A percentile compares a stretch with the other conserved stretches of the same genome.
Evolutionary conservation across 2,888 invertebrate genomes (phyloP).

Genomic region (Meiosimyza decipiens): DNA sequence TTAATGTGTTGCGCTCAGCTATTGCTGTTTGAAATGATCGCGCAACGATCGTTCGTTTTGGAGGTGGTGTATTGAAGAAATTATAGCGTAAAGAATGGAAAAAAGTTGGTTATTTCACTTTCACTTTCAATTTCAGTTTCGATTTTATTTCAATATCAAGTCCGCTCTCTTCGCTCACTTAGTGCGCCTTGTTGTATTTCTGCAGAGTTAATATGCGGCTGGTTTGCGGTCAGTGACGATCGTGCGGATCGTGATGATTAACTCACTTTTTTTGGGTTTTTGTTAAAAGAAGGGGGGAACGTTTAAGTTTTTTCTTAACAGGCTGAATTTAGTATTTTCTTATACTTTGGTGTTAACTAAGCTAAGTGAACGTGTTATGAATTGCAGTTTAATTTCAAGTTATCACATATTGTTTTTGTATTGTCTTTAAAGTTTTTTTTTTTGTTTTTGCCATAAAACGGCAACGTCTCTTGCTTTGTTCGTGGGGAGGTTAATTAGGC

Average conservation of each 20-base stretch:
- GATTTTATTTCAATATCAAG: conserved; percentile 34
- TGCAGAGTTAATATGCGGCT: no score
- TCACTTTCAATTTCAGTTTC: conserved; percentile 51
- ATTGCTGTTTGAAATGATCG: conserved; percentile 13
- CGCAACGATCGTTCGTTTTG: not conserved
- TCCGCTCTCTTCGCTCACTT: conserved; percentile 22
- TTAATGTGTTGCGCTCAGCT: not conserved
- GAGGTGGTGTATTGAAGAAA: not conserved
- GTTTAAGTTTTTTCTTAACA: no score
- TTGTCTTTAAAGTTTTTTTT: not conserved
- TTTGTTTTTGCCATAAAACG: not conserved
- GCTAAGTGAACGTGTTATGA: conserved; percentile 48
- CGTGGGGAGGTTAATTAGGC: conserved; percentile 11
- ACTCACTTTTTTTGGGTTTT: no score
- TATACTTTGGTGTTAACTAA: conserved; percentile 38
- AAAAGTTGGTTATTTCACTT: conserved; percentile 52
- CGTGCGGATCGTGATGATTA: no score
- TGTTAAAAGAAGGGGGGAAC: no score
- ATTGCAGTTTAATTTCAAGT: conserved; percentile 42
- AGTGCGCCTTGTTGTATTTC: no score
- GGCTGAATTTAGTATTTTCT: no score
- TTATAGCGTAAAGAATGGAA: not conserved
- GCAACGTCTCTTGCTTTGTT: not conserved
- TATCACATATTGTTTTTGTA: conserved; percentile 12
- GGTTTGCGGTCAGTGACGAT: no score